Base-by-base conservation (phyloP, 1,140 invertebrate species). In the Paracyclopina nana region DNA sequence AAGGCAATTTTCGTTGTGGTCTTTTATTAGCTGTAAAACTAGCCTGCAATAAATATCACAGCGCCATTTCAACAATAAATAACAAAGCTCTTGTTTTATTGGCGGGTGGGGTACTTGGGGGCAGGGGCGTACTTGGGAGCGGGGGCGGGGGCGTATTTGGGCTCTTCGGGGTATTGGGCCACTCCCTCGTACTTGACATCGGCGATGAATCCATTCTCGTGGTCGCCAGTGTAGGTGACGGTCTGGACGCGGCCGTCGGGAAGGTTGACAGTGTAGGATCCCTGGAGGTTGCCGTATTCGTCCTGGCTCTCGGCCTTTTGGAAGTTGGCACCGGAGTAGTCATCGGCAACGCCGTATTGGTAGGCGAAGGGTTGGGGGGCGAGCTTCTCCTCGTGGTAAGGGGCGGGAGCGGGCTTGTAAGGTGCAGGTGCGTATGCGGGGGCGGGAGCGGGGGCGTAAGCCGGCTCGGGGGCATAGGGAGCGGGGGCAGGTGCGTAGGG, bases 221-320 rank as follows among this genome's bases (percentile, higher is more conserved):
- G 38, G 38, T 56, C 56, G 24, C 55, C 57, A 8, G 25, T 27
- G 25, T 58, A 58, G 12, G 53, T 44, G 20, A 58, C 49, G n/a
- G 43, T 57, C 16, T 56, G 50, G 6, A 40, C 18, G 3, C 55
- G 38, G 5, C 57, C 57, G 31, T 59, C 57, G 14, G 57, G 46
- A 28, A 25, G 24, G 27, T 45, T 16, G 4, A 59, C 20, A 14
- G 56, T 54, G 57, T 59, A 59, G 14, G 55, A 53, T 0, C 57
- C 57, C 2, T 49, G 46, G 1, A 58, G 51, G 12, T 54, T 55
- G 12, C 57, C 55, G n/a, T 54, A 51, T 4, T 30, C 56, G 34
- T 58, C 45, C 34, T 16, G 52, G 4, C 27, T 28, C 22, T 58
- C 57, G 18, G 5, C 51, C 43, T 45, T 45, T 22, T 45, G 43